Base-by-base conservation (phyloP, 2,888 invertebrate genomes). In the Spicauda simplicius region DNA sequence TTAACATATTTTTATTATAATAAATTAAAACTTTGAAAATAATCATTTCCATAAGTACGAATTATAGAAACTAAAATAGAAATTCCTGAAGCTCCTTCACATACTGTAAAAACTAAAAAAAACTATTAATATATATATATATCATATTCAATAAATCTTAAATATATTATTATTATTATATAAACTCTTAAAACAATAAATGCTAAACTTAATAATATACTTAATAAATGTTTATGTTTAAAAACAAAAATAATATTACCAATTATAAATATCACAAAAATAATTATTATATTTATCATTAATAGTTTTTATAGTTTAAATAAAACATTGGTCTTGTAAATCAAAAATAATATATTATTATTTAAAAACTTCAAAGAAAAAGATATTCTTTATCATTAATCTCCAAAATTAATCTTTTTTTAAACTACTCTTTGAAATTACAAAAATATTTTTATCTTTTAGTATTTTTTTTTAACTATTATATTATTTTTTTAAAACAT, bases 401-500 rank as follows among this genome's bases (percentile, higher is more conserved):
- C 93, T 94, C 94, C 95, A 95, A 95, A 95, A 95, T 95, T 95
- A 95, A 94, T 91, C 95, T 95, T 95, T 88, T 95, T 87, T 78
- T 87, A 95, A 95, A 95, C 25, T 30, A 30, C 6, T 30, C 25
- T 30, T 30, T 30, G 25, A 30, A 5, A 30, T 30, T 30, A 30
- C 6, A 30, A 30, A 30, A 30, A 30, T 30, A 30, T 5, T 30
- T 30, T 30, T 30, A 30, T 30, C 25, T 30, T 30, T 30, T 5
- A 5, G 25, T 30, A 30, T 30, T 30, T 30, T 30, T 30, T 30
- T 30, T 30, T 30, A 5, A 5, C 25, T 30, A 30, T 30, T 30
- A 30, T 30, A 30, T 5, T 30, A 30, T 2, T 30, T 30, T 5
- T 30, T 30, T 30, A 30, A 30, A 30, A 30, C 25, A 30, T 30